Evolutionary conservation across 2,888 invertebrate species (phyloP).

Genomic region (Drosophila pseudotakahashii): DNA sequence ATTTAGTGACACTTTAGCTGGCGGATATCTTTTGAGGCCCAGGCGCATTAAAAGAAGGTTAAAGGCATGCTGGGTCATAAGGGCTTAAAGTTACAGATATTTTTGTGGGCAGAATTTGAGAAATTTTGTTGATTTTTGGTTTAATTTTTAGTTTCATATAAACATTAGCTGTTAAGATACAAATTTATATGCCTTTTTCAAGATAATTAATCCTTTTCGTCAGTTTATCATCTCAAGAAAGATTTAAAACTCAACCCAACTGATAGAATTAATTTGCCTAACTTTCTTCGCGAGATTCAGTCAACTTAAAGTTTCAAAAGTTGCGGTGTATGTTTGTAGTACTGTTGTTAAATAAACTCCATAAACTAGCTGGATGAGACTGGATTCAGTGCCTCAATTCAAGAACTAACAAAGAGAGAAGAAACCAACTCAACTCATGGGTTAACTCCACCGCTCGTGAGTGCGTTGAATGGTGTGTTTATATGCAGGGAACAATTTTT

Average conservation of each 20-base stretch:
- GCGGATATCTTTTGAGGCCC: conserved; percentile 16
- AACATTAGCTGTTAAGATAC: not conserved
- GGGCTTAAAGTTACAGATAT: not conserved
- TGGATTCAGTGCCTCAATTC: conserved; percentile 24
- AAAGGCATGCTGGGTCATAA: not conserved
- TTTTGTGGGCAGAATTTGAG: not conserved
- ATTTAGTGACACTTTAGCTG: conserved; percentile 36
- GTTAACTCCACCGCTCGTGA: conserved; percentile 22
- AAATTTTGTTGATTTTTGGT: not conserved
- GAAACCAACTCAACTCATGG: conserved; percentile 16
- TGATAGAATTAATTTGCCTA: conserved; percentile 5
- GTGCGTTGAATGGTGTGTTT: conserved; percentile 40
- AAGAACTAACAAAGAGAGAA: conserved; percentile 6
- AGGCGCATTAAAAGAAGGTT: conserved; percentile 2
- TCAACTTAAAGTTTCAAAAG: conserved; percentile 13
- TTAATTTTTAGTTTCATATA: too few species aligned
- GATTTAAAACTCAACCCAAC: not conserved
- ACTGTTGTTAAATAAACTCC: conserved; percentile 26
- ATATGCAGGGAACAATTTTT: conserved; percentile 25
- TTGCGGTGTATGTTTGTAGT: conserved; percentile 11
- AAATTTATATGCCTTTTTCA: too few species aligned
- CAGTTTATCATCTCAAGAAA: too few species aligned
- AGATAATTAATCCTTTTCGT: too few species aligned
- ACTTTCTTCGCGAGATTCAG: conserved; percentile 17
- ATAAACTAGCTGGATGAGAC: conserved; percentile 23